Base-by-base conservation (phyloP, 2,888 invertebrate genomes). In the Cepaea hortensis region DNA sequence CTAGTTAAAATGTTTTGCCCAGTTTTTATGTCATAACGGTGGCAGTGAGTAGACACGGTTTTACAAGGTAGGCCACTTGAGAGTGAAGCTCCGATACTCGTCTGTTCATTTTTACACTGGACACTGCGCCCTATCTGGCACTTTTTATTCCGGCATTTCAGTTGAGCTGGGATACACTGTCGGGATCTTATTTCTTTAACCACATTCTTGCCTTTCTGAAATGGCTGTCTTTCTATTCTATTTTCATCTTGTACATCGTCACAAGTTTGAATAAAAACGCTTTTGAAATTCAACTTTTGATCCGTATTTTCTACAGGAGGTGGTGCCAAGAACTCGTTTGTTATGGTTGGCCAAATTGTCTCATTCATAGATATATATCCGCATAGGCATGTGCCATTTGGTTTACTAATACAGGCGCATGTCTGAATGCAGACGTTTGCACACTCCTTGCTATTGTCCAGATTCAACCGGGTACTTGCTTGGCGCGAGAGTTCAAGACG, bases 111-210 rank as follows among this genome's bases (percentile, higher is more conserved):
- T 23, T 82, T 68, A 72, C 15, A 20, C 9, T 6, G 6, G 9
- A 20, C 5, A n/a, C 68, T 20, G 13, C 48, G n/a, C 50, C 73
- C 82, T 73, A 61, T 73, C 61, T 82, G 82, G 23, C 72, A 82
- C 70, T 82, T 82, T 82, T 82, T 82, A 61, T 82, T 70, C 2
- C 72, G 82, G 23, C 23, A 61, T 73, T 61, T 79, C 13, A 35
- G 35, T 6, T 79, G 35, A 79, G 35, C 15, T 62, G 79, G 62
- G 55, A 11, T 35, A 3, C 11, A 15, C 35, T 62, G 61, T n/a
- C n/a, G 46, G 1, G 75, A 75, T 3, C 55, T 55, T 1, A n/a
- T 3, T 20, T 50, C 6, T 11, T 55, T 55, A 55, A 3, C 11
- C 11, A n/a, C 23, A 46, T 15, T 5, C 1, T 79, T 46, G 11